Base-by-base conservation (phyloP, 1,140 invertebrate genomes). In the Lepidurus couesii region DNA sequence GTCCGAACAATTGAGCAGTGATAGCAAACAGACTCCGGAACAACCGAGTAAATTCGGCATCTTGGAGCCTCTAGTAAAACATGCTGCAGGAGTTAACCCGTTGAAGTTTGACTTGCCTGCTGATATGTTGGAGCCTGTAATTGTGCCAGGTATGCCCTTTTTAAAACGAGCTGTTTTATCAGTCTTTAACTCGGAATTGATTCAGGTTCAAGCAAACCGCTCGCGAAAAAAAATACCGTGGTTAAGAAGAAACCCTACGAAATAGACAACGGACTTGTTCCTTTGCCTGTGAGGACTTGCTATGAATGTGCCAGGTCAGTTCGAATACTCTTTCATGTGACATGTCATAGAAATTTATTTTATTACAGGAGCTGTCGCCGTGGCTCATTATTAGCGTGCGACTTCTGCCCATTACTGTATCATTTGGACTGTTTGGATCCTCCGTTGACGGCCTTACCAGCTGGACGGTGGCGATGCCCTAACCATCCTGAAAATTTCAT, bases 401-500 rank as follows among this genome's bases (percentile, higher is more conserved):
- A 98, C 86, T 98, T 94, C 84, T 98, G 97, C 85, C 91, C 93
- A 1, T 85, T 95, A 75, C 89, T 92, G 81, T 98, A 92, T 85
- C 96, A 98, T 85, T 88, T 94, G 80, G 96, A 98, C 84, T 98
- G 97, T 84, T 84, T 98, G 42, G 92, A 97, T 85, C 95, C 96
- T 21, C 96, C 96, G 1, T 85, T 98, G 24, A 94, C 95, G 0
- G 90, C 91, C 7, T 87, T 95, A 79, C 96, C 96, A 1, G 91
- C 91, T 26, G 93, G 92, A 0, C 86, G 91, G 34, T 98, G 96
- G 96, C 98, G 98, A 95, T 98, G 97, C 86, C 96, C 96, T 0
- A 95, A 95, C 86, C 97, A 98, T 86, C 90, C 94, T 1, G 94
- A 98, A 86, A 92, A 95, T 83, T 90, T 91, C 82, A 88, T 96